phyloP scores from a whole-genome alignment of 2,113 vertebrate genomes.

The Jacana jacana region DNA sequence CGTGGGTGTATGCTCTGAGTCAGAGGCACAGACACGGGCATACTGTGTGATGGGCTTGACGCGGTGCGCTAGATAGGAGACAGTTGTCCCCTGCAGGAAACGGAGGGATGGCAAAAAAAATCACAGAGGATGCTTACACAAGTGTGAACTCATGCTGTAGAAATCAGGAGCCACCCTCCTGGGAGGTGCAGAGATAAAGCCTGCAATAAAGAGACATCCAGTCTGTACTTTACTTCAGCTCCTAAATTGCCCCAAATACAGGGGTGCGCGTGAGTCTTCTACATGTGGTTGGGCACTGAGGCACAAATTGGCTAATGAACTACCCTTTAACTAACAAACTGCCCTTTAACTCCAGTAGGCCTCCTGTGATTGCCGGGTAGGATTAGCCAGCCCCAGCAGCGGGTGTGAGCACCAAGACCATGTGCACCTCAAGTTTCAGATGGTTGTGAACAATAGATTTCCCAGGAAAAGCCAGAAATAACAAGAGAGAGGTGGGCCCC shows the following conservation, averaged over 20 bases:
- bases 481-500: background rate
- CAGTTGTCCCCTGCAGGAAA: background rate
- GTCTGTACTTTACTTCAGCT: background rate
- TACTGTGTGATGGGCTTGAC: background rate
- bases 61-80: background rate
- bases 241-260: background rate
- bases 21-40: slow-evolving; percentile 25
- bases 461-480: background rate
- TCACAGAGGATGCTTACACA: background rate
- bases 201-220: background rate
- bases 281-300: background rate
- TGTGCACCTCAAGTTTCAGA: background rate
- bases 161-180: background rate
- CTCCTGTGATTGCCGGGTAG: background rate
- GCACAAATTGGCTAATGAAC: background rate
- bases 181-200: background rate
- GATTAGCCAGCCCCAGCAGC: background rate
- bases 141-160: background rate
- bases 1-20: slow-evolving; percentile 60
- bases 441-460: background rate
- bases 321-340: background rate
- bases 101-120: background rate
- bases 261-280: background rate
- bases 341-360: background rate
- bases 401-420: background rate